A percentile compares a stretch with the other conserved stretches of the same genome.
Evolutionary conservation across 2,888 invertebrate genomes (phyloP).

Genomic region (Branchipolynoe longqiensis): DNA sequence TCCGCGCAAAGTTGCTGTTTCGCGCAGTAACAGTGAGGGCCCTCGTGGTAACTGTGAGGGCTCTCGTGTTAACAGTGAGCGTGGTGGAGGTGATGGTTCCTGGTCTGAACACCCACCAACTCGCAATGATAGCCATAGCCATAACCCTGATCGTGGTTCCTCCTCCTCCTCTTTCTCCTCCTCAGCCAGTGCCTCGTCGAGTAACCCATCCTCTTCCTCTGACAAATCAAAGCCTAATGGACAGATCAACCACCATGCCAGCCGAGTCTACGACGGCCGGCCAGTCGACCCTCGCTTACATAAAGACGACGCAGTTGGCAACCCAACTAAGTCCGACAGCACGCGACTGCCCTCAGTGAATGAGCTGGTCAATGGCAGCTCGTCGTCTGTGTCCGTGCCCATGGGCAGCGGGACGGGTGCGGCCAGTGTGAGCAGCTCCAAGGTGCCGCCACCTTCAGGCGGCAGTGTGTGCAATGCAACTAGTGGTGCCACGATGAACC

Average conservation of each 20-base stretch:
- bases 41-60: slow-evolving; percentile 12
- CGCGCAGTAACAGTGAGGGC: slow-evolving; percentile 12
- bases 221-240: slow-evolving; percentile 52
- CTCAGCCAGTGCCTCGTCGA: slow-evolving; percentile 1
- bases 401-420: neutral
- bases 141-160: neutral
- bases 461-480: slow-evolving; percentile 12
- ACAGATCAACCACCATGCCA: slow-evolving; percentile 39
- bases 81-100: neutral
- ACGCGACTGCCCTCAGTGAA: neutral
- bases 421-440: neutral
- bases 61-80: neutral
- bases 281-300: slow-evolving; percentile 41
- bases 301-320: slow-evolving; percentile 12
- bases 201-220: neutral
- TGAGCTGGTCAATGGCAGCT: slow-evolving; percentile 35
- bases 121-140: slow-evolving; percentile 5
- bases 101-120: slow-evolving; percentile 7
- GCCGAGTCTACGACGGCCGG: slow-evolving; percentile 37
- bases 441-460: neutral
- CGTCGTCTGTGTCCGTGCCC: slow-evolving; percentile 2
- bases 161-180: too few species aligned
- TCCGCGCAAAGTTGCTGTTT: neutral
- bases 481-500: slow-evolving; percentile 9
- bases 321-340: neutral